phyloP scores from a whole-genome alignment of 30 jellyfish, hydroid and myxozoan genomes.

The Turritopsis rubra region DNA sequence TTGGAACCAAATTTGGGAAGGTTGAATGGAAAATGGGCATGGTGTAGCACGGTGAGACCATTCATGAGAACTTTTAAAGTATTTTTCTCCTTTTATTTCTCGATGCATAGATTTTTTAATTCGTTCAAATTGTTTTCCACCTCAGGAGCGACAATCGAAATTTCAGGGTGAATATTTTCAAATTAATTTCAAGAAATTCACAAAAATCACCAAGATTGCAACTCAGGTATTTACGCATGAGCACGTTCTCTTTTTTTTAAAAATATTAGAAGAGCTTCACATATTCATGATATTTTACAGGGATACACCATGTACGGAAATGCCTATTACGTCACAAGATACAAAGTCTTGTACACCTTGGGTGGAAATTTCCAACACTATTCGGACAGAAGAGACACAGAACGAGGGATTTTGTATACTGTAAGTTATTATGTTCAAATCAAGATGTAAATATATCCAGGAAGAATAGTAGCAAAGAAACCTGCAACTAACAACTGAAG shows the following conservation, averaged over 20 bases:
- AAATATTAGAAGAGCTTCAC: too few species aligned
- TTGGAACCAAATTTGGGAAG: slow-evolving; percentile 57
- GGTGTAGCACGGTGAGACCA: slow-evolving; percentile 87
- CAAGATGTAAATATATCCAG: too few species aligned
- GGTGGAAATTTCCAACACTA: slow-evolving; percentile 24
- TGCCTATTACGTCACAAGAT: slow-evolving; percentile 52
- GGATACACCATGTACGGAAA: slow-evolving; percentile 71
- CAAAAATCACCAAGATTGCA: slow-evolving; percentile 48
- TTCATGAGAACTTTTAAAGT: too few species aligned
- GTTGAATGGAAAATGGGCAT: slow-evolving; percentile 53
- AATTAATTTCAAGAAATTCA: slow-evolving; percentile 41
- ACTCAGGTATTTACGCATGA: slow-evolving; percentile 99
- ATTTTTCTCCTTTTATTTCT: too few species aligned
- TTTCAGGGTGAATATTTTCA: slow-evolving; percentile 68
- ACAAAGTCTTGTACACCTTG: slow-evolving; percentile 49
- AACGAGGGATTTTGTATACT: not conserved
- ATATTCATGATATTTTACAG: too few species aligned
- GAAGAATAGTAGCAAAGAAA: too few species aligned
- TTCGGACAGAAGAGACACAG: not conserved
- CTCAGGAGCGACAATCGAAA: slow-evolving; percentile 43
- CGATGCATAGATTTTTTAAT: slow-evolving; percentile 2
- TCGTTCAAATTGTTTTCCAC: not conserved
- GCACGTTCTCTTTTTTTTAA: too few species aligned
- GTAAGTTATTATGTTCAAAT: not conserved
- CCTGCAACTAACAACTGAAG: too few species aligned